Base-by-base conservation (phyloP, 2,113 vertebrate genomes). In the Myiozetetes cayanensis region DNA sequence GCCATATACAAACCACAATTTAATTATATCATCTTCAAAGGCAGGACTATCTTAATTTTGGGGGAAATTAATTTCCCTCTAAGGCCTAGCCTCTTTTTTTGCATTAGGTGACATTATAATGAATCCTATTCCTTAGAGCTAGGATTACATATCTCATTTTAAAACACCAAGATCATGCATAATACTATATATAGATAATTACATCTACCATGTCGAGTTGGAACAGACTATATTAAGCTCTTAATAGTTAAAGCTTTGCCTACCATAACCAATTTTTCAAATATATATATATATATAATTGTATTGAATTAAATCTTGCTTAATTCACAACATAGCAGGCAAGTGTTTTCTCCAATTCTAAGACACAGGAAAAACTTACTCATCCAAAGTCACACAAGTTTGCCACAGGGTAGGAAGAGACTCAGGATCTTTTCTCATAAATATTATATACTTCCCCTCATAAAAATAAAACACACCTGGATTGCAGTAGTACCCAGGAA, bases 171-270 rank as follows among this genome's bases (percentile, higher is more conserved):
- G 87, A 93, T 85, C 85, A 92, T 74, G 79, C 70, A 86, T 81
- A 95, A 96, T 74, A 77, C 88, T 95, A 93, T 86, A 96, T 96
- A 93, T 66, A 96, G 89, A 89, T 95, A 94, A 94, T 95, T 92
- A 90, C 80, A 90, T 84, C 85, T 86, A 88, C 72, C 83, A 79
- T 11, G 80, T 88, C 6, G 3, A 94, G 72, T 75, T 81, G 76
- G 83, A 93, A 81, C 63, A 93, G 75, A 86, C 88, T 84, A 90
- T 80, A 90, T 84, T 92, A 88, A 88, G 86, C 62, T 89, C 49
- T 15, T 50, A 78, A 65, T 61, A 94, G 61, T 84, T 93, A 89
- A 94, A 96, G 65, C 77, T 92, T 92, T 95, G 85, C 83, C 87
- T 90, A 71, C 63, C 65, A 59, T 37, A 90, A 79, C 39, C 21